A percentile compares a stretch with the other conserved stretches of the same genome.
phyloP scores from a whole-genome alignment of 2,888 invertebrate species.

The Sphecodes monilicornis region DNA sequence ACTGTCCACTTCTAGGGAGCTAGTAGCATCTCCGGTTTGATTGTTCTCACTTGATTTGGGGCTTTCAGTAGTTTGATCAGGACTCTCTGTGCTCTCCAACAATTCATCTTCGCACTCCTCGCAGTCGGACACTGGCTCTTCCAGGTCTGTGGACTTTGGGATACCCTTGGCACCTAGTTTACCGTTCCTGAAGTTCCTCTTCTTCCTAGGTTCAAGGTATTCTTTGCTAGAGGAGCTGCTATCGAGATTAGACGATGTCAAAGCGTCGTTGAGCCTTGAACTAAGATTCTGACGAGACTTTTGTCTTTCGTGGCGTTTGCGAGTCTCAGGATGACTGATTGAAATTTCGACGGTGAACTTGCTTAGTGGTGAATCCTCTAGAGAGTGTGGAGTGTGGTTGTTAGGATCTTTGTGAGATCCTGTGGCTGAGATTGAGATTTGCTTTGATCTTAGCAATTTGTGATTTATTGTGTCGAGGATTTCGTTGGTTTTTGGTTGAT shows the following conservation, averaged over 20 bases:
- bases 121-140: conserved; percentile 20
- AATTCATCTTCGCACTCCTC: not conserved
- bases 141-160: not conserved
- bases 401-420: too few relatives aligned
- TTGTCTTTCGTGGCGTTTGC: conserved; percentile 22
- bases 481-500: not conserved
- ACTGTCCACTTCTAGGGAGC: conserved; percentile 24
- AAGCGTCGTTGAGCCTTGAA: not conserved
- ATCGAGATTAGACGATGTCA: not conserved
- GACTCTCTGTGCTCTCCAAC: conserved; percentile 12
- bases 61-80: conserved; percentile 25
- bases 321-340: conserved; percentile 10
- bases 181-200: conserved; percentile 22
- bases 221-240: not conserved
- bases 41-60: conserved; percentile 9
- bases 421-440: not conserved
- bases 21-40: conserved; percentile 11
- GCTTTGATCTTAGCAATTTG: not conserved
- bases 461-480: not conserved
- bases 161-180: not conserved
- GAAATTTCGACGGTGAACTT: not conserved
- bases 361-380: not conserved
- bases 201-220: not conserved
- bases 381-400: not conserved
- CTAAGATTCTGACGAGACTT: conserved; percentile 21